Base-by-base conservation (phyloP, 2,113 vertebrate genomes). In the Tympanuchus pallidicinctus region DNA sequence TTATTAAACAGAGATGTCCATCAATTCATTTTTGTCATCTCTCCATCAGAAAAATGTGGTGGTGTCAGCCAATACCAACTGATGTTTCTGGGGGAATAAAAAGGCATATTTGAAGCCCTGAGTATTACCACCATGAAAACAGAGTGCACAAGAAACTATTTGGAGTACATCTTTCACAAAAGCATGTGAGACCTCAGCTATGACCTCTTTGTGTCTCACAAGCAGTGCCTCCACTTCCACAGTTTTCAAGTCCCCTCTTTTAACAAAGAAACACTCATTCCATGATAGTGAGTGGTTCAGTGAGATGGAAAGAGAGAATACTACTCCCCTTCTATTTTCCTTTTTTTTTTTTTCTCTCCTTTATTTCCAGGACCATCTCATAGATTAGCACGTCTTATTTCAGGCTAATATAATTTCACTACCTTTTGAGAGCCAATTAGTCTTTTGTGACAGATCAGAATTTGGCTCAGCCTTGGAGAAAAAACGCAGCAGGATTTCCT, bases 171-270 rank as follows among this genome's bases (percentile, higher is more conserved):
- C 10, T 18, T 74, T 30, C 28, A 60, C n/a, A 43, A 57, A 20
- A 42, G 13, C 1, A 1, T 30, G 10, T 6, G 24, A 0, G 2
- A 80, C 43, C 24, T 1, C n/a, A 30, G 6, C 61, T 2, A 0
- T 38, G 36, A 8, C 6, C 27, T 64, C 65, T 52, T 30, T 34
- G 56, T 48, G 57, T 48, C 57, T 63, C 0, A 0, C 30, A 30
- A 48, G 11, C 18, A 1, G 0, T 61, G 70, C 54, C n/a, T 76
- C 52, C 32, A 8, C 47, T 20, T 63, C 30, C 38, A 4, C 7
- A 8, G 28, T 36, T 64, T 60, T 42, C 2, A 3, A 56, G n/a
- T 38, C 42, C 24, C 20, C 43, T 43, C 28, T 90, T 79, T 90
- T 47, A 63, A 48, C 40, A 81, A 67, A 90, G 73, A 32, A 17